Percentiles rank a stretch among this genome's conserved stretches.
These are phyloP conservation scores for Heliconius aoede DNA, from an alignment of 2,888 invertebrate species.

Conservation along the genomic window DNA sequence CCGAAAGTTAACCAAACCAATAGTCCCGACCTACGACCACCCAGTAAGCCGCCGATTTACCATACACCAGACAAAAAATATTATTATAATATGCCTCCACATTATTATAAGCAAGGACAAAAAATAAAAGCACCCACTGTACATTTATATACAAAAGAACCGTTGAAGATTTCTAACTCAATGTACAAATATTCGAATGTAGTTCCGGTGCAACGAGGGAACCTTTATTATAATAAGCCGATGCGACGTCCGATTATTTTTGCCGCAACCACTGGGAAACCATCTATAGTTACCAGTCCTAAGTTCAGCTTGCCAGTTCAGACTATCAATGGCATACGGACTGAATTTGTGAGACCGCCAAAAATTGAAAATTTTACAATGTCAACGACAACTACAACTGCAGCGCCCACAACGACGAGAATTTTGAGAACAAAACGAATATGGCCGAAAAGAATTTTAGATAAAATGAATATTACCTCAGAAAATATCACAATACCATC, in stretches of 20 bases:
- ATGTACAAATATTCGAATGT: slow-evolving; percentile 70
- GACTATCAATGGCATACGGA: slow-evolving; percentile 71
- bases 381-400: slow-evolving; percentile 54
- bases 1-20: slow-evolving; percentile 55
- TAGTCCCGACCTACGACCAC: slow-evolving; percentile 60
- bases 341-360: slow-evolving; percentile 70
- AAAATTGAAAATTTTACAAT: slow-evolving; percentile 54
- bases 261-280: slow-evolving; percentile 62
- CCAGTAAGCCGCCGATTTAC: slow-evolving; percentile 70
- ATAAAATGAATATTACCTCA: slow-evolving; percentile 58
- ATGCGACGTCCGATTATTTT: slow-evolving; percentile 58
- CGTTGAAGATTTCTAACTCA: slow-evolving; percentile 62
- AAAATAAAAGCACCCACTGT: slow-evolving; percentile 55
- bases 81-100: slow-evolving; percentile 58
- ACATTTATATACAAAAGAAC: slow-evolving; percentile 61
- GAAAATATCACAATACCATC: slow-evolving; percentile 55
- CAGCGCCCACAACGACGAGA: slow-evolving; percentile 68
- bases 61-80: slow-evolving; percentile 59
- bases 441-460: slow-evolving; percentile 72
- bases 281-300: slow-evolving; percentile 60
- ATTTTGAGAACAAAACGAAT: slow-evolving; percentile 75
- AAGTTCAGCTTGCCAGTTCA: slow-evolving; percentile 72
- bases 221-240: slow-evolving; percentile 42
- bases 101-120: slow-evolving; percentile 59
- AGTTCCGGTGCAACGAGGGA: slow-evolving; percentile 60